Evolutionary conservation across 2,888 invertebrate genomes (phyloP).

Genomic region (Buathra laborator): DNA sequence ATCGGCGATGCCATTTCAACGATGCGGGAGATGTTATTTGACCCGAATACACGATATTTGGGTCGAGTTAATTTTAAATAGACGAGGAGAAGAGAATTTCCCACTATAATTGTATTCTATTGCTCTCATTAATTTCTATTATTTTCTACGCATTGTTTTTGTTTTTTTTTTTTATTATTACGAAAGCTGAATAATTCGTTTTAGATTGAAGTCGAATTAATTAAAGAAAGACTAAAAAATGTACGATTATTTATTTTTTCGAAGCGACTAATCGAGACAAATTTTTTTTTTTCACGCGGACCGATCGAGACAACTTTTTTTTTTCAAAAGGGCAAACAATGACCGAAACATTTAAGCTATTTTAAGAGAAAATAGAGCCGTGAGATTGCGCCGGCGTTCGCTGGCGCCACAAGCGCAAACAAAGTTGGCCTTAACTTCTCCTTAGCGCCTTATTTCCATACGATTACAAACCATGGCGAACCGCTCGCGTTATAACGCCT

Average conservation of each 20-base stretch:
- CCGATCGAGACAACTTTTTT: background rate
- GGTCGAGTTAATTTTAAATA: constrained; percentile 48
- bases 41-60: constrained; percentile 78
- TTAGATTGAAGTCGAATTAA: too few species aligned
- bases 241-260: background rate
- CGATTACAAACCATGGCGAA: constrained; percentile 78
- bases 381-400: constrained; percentile 58
- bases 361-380: constrained; percentile 29
- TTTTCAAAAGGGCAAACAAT: background rate
- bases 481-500: constrained; percentile 67
- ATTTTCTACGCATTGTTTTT: background rate
- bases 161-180: background rate
- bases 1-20: constrained; percentile 72
- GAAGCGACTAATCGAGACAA: background rate
- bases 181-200: too few species aligned
- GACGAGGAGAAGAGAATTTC: background rate
- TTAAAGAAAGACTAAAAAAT: too few species aligned
- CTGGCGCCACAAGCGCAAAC: constrained; percentile 78
- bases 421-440: constrained; percentile 76
- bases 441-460: constrained; percentile 81
- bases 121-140: background rate
- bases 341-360: background rate
- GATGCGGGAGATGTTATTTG: constrained; percentile 82
- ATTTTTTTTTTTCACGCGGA: background rate
- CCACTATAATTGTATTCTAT: background rate